phyloP scores from a whole-genome alignment of 2,113 vertebrate genomes.

The Heterocephalus glaber region DNA sequence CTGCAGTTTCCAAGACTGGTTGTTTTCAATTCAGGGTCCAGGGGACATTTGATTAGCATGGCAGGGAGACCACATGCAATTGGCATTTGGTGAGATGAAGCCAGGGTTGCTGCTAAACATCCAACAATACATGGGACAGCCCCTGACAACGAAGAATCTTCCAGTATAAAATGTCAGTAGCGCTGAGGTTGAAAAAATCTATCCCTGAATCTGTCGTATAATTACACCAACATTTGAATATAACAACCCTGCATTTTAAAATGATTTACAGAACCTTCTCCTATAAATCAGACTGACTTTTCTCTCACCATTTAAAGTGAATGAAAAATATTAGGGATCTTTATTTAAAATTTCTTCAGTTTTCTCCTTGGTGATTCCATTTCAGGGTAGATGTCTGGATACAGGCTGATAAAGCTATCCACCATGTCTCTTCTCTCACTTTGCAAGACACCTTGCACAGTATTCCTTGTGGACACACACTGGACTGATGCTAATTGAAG shows the following conservation, averaged over 20 bases:
- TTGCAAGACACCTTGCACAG: background rate
- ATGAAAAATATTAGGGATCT: background rate
- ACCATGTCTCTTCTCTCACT: background rate
- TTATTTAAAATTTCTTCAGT: background rate
- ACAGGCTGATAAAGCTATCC: background rate
- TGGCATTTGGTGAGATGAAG: background rate
- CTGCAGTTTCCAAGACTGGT: background rate
- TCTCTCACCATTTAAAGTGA: background rate
- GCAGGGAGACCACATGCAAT: background rate
- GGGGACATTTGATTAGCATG: background rate
- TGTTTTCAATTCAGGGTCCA: background rate
- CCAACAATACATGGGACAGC: background rate
- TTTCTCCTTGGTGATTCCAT: background rate
- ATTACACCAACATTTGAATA: background rate
- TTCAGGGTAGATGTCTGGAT: background rate
- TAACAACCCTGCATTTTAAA: background rate
- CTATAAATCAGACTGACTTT: background rate
- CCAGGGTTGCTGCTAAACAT: background rate
- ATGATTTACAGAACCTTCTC: slow-evolving; percentile 2
- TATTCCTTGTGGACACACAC: background rate
- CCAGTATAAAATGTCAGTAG: background rate
- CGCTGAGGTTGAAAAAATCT: background rate
- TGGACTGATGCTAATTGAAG: background rate
- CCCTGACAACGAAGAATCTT: background rate
- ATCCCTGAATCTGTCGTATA: background rate